Percentiles rank a stretch among this genome's conserved stretches.
These are phyloP conservation scores for Oryctolagus cuniculus DNA, from an alignment of 2,113 vertebrate genomes.

Conservation along the genomic window DNA sequence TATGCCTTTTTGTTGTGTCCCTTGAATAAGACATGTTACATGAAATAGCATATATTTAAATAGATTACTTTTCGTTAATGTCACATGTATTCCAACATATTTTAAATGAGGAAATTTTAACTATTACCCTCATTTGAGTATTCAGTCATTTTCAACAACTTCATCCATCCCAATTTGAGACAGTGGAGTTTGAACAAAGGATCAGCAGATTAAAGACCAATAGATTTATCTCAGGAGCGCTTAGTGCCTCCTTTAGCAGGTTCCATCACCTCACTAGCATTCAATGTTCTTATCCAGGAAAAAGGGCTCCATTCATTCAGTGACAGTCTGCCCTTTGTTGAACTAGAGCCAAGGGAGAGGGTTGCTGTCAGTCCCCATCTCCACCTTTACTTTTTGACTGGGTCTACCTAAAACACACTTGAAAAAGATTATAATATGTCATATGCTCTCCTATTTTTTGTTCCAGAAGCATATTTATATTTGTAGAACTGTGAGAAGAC, in stretches of 20 bases:
- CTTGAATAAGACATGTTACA: neutral
- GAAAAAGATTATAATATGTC: neutral
- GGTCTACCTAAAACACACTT: neutral
- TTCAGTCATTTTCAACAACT: neutral
- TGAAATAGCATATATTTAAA: slow-evolving; percentile 33
- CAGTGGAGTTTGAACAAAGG: too few relatives aligned
- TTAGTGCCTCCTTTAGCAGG: neutral
- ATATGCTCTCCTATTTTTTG: slow-evolving; percentile 8
- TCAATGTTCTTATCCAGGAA: neutral
- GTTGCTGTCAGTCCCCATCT: neutral
- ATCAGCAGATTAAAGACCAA: neutral
- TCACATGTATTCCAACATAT: neutral
- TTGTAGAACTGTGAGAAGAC: neutral
- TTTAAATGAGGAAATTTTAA: neutral
- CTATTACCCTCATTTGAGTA: neutral
- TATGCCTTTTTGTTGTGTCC: neutral
- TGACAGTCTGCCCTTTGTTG: neutral
- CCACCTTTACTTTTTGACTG: neutral
- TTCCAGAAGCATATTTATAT: slow-evolving; percentile 10
- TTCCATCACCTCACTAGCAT: neutral
- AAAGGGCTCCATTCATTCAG: neutral
- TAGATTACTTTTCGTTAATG: neutral
- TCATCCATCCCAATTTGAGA: neutral
- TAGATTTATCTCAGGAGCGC: neutral
- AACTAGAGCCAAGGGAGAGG: neutral